Base-by-base conservation (phyloP, 2,888 invertebrate species). In the Corythucha ciliata region DNA sequence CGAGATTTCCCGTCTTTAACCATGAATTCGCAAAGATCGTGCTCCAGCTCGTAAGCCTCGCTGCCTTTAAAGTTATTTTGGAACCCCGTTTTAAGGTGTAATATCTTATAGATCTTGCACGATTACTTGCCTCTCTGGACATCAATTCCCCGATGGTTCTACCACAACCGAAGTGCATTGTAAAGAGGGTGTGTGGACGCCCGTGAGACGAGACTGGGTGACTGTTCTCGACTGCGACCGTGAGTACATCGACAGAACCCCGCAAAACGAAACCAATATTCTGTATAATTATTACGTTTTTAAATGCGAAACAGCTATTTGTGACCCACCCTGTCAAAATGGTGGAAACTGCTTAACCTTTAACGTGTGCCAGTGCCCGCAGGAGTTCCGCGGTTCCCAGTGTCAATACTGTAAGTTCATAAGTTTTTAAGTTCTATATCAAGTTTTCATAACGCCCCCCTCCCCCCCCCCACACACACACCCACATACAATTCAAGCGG, bases 271-370 rank as follows among this genome's bases (percentile, higher is more conserved):
- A 34, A 34, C 6, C 12, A 29, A 29, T 29, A 29, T 10, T 10
- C 29, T 29, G 29, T 12, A 10, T 29, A 29, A 12, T 29, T 29
- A 29, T 29, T 29, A 29, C 12, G 12, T 8, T 8, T 29, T 10
- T 10, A 29, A 8, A 29, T 29, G 8, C 29, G 12, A 29, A 29
- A n/a, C 65, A 87, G 89, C 84, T 0, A 72, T 77, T 58, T 91
- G 91, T 65, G 66, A 74, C 18, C 83, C 83, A 0, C 70, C 74
- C 0, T 92, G 91, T 66, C 73, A 79, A 64, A 88, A 91, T 68
- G 81, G 78, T 48, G 91, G 91, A 1, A 80, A 83, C 44, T 92
- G 91, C 63, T 66, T 82, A 3, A 74, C 74, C 22, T 81, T 83
- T 0, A 81, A 86, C 64, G 71, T 78, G 0, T 92, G 91, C 63